Base-by-base conservation (phyloP, 2,888 invertebrate genomes). In the Peribatodes rhomboidaria region DNA sequence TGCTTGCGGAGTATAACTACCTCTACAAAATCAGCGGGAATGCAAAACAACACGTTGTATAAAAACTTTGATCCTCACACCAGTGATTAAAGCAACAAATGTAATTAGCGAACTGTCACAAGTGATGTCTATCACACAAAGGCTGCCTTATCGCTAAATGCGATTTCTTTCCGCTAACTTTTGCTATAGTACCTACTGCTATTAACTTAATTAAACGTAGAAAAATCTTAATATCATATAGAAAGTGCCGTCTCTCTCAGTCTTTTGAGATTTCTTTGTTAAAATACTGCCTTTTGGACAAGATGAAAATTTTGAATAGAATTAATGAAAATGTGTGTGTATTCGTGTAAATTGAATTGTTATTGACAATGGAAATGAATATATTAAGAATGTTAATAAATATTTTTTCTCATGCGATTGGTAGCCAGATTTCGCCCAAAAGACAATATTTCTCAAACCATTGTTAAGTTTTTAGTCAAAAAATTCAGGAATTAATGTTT, bases 391-490 rank as follows among this genome's bases (percentile, higher is more conserved):
- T 44, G 42, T 35, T 42, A 16, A 39, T n/a, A n/a, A 33, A 27
- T 61, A 66, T 66, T 65, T 61, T 65, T 59, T 37, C 49, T 67
- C 87, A 87, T 88, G 87, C 89, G 59, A 20, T 61, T 84, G 90
- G 92, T 90, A 92, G 92, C 90, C 84, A 85, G 90, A 90, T 89
- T 83, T 61, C 75, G 85, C 87, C 90, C 92, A 92, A 92, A 91
- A 92, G 90, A 89, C 91, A 82, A 84, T 89, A 91, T 87, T 79
- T 70, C 56, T 66, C 70, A 72, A 67, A 65, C 68, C 71, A 65
- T 65, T 72, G 66, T 65, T 66, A 65, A 62, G 50, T 68, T 44
- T 62, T 69, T 66, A 72, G 62, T 59, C 64, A 47, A 63, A 66
- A 66, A 62, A 63, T 65, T 54, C 55, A 56, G 53, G 67, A 67